Evolutionary conservation across 2,888 invertebrate genomes (phyloP), one percentile per base, ranked within the genome.

Genomic region (Ophraella communa): DNA sequence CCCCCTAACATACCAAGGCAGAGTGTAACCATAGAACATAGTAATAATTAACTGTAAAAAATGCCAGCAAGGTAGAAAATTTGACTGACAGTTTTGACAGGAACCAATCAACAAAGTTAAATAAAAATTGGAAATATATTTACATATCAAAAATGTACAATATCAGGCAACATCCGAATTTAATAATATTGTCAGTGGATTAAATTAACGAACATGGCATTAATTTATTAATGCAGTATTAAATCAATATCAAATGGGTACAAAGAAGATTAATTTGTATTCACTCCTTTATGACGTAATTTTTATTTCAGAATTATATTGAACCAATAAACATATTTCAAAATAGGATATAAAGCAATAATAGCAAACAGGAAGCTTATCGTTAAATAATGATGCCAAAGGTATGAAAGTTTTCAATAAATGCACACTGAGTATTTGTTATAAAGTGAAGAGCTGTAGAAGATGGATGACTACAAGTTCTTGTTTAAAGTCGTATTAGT

Each of bases 401-500:
- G 18, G 47, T 49, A 62, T 62, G 55, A 62, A 33, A 55, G 61
- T 49, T 44, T 44, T 10, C 47, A 23, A 17, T 62, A 23, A 27
- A 42, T 44, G 24, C 17, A 45, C 20, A 35, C 14, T 17, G 7
- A 62, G 39, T 27, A 17, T 53, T 53, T 42, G 17, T 23, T 47
- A 47, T 47, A 51, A 47, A 3, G 14, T 51, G 4, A 51, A 8
- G 17, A 39, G n/a, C 27, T 20, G 23, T 27, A 17, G 64, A 60
- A 60, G 24, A 96, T 97, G 97, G 97, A 97, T 85, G 98, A 98
- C 86, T 98, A 98, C 85, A 98, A 97, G 85, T 98, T 97, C 87
- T 87, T 98, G 74, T 98, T 98, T 83, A 98, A 98, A 91, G 97
- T 98, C 76, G 98, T 98, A 70, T 87, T 98, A 71, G 96, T 98